These are phyloP conservation scores for Masticophis lateralis DNA, from an alignment of 2,797 vertebrate species.

Conservation along the genomic window DNA sequence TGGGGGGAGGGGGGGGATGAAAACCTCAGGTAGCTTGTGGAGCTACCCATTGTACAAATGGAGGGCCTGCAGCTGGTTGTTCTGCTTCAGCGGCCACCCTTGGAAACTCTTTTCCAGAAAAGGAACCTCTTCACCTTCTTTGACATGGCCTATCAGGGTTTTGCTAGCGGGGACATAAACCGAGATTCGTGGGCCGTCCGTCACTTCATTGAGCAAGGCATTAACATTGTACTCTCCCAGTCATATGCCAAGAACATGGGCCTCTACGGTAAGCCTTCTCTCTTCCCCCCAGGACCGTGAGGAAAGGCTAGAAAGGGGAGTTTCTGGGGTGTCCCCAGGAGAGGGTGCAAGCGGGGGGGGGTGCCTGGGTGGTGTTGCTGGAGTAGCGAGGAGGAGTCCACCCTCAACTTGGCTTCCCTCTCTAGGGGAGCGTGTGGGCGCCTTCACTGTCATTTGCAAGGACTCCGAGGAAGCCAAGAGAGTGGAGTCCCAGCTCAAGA, in stretches of 20 bases:
- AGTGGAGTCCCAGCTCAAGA: slow-evolving; percentile 96
- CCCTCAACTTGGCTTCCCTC: not conserved
- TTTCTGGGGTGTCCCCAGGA: not conserved
- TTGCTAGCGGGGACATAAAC: slow-evolving; percentile 93
- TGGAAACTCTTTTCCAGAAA: slow-evolving; percentile 75
- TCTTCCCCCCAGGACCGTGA: not conserved
- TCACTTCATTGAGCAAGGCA: slow-evolving; percentile 92
- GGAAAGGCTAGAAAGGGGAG: not conserved
- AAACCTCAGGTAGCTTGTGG: not conserved
- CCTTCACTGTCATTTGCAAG: slow-evolving; percentile 89
- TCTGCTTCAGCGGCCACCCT: not conserved
- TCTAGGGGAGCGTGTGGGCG: slow-evolving; percentile 93
- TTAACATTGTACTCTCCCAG: slow-evolving; percentile 88
- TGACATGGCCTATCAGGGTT: slow-evolving; percentile 99
- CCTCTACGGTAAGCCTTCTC: slow-evolving; percentile 85
- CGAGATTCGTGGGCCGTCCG: slow-evolving; percentile 95
- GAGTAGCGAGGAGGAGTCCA: too few relatives aligned
- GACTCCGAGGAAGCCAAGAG: slow-evolving; percentile 91
- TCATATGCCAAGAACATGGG: slow-evolving; percentile 99
- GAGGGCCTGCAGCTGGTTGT: not conserved
- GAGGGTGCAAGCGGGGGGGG: too few relatives aligned
- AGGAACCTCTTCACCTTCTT: slow-evolving; percentile 93
- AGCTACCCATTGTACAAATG: not conserved
- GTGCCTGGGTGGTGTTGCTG: not conserved
- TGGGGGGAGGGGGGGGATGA: too few relatives aligned